Conservation (phyloP, 1,140 invertebrate genomes). For the Orius insidiosus region DNA sequence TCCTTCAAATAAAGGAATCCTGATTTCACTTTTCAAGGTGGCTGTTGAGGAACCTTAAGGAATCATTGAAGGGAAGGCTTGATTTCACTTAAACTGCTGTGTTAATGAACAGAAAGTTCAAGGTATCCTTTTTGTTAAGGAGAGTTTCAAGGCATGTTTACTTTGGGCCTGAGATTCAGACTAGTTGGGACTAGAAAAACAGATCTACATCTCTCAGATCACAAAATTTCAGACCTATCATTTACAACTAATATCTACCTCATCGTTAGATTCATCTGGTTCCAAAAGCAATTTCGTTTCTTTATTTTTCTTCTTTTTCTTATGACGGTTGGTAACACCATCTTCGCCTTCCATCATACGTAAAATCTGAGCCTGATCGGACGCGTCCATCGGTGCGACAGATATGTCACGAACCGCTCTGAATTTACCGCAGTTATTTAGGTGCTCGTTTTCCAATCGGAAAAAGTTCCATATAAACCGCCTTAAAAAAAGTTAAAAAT, state of each 20-base stretch:
- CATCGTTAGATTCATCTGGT: constrained; percentile 11
- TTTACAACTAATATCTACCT: background rate
- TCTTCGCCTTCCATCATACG: constrained; percentile 58
- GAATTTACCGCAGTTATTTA: constrained; percentile 99
- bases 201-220: background rate
- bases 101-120: no score
- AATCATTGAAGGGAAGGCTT: no score
- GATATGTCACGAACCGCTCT: constrained; percentile 95
- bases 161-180: background rate
- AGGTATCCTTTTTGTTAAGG: no score
- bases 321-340: constrained; percentile 34
- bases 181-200: background rate
- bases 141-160: no score
- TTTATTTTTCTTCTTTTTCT: constrained; percentile 6
- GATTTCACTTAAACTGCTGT: no score
- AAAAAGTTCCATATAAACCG: constrained; percentile 99
- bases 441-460: constrained; percentile 96
- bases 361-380: constrained; percentile 49
- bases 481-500: constrained; percentile 30
- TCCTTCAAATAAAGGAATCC: no score
- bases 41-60: background rate
- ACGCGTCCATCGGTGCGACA: constrained; percentile 87
- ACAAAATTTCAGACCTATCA: background rate
- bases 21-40: no score
- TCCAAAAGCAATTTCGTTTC: constrained; percentile 1